Base-by-base conservation (phyloP, 1,140 invertebrate genomes). In the Thrips palmi region DNA sequence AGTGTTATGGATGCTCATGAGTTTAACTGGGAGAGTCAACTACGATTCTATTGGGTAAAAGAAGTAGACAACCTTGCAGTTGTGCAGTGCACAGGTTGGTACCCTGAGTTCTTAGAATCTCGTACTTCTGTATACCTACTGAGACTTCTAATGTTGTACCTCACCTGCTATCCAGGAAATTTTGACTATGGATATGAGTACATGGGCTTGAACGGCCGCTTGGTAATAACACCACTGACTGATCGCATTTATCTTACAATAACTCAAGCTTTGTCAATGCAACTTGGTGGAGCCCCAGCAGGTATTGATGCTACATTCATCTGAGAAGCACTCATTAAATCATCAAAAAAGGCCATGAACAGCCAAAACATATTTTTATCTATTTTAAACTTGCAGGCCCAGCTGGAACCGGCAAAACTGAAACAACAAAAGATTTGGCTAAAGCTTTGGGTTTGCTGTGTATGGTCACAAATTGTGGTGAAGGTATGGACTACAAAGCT, bases 111-210 rank as follows among this genome's bases (percentile, higher is more conserved):
- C n/a, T 27, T 7, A 7, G n/a, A 8, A n/a, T 27, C 24, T 27
- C 24, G n/a, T 27, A 27, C n/a, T 8, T 8, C 24, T 27, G 24
- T 27, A n/a, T 27, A 8, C n/a, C 24, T 8, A 7, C 24, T 27
- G 24, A 27, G n/a, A 8, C 24, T 27, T 7, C n/a, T 8, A 27
- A 8, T 27, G 24, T 27, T n/a, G 7, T n/a, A 7, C 24, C 24
- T n/a, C 24, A 7, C 24, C 24, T n/a, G 24, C n/a, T n/a, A 8
- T 52, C 14, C 48, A 67, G 65, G 70, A 23, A 55, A 61, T 18
- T 91, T 92, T 53, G 76, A 86, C 39, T 92, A 89, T 51, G 86
- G 86, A 11, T 92, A 89, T 49, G 87, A 92, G 53, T 92, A 91
- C 50, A 89, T 91, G 84, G 88, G 88, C 1, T 59, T 91, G 1